phyloP scores from a whole-genome alignment of 2,113 vertebrate species.

The Elanoides forficatus region DNA sequence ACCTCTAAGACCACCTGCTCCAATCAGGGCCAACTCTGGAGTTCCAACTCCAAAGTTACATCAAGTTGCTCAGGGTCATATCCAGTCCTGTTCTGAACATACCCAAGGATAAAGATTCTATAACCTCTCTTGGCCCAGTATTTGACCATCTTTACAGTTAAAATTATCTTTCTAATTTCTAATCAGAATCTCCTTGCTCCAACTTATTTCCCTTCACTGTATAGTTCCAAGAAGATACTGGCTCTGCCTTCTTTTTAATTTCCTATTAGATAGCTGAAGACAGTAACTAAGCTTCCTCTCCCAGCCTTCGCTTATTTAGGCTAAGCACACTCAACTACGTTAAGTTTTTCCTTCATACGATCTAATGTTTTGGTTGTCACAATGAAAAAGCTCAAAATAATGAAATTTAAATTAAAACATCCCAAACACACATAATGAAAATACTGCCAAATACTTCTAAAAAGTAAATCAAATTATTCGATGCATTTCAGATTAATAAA shows the following conservation, averaged over 20 bases:
- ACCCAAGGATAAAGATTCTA: background rate
- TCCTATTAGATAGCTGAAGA: background rate
- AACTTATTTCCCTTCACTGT: background rate
- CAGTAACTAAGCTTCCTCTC: background rate
- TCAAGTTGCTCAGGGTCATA: background rate
- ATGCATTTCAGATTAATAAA: background rate
- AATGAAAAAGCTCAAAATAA: background rate
- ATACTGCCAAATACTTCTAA: background rate
- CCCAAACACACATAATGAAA: background rate
- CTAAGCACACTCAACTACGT: background rate
- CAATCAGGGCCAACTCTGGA: background rate
- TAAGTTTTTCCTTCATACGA: background rate
- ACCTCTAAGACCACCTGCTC: background rate
- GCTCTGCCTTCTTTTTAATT: background rate
- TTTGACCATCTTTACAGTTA: background rate
- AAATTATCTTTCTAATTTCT: background rate
- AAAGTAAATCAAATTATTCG: background rate
- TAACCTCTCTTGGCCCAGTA: background rate
- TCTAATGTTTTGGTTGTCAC: background rate
- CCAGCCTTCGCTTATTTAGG: background rate
- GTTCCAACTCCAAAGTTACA: background rate
- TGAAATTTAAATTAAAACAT: background rate
- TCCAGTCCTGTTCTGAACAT: background rate
- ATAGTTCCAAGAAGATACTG: background rate
- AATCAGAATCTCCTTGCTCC: background rate